Evolutionary conservation across 2,888 invertebrate genomes (phyloP).

Genomic region (Macrosoma leucophasiata): DNA sequence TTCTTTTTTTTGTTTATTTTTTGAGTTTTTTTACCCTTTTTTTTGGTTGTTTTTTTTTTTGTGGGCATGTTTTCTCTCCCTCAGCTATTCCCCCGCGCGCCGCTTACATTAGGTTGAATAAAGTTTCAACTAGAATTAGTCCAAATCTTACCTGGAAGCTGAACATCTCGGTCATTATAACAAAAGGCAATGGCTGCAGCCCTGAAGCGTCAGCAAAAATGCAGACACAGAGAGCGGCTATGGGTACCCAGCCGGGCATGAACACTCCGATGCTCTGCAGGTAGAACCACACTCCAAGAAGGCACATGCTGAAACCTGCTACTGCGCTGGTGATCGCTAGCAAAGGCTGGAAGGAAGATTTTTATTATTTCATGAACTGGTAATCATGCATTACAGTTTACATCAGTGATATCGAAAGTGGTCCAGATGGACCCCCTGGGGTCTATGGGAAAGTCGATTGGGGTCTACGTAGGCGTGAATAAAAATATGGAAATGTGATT

Average conservation of each 20-base stretch:
- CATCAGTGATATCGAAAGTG: too few species aligned
- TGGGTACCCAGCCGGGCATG: constrained; percentile 63
- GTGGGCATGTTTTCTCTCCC: too few species aligned
- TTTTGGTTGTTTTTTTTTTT: too few species aligned
- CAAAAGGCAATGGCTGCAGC: constrained; percentile 59
- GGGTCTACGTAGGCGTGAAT: too few species aligned
- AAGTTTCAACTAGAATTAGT: background rate
- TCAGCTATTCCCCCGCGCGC: background rate
- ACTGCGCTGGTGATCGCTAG: constrained; percentile 59
- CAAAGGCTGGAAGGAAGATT: constrained; percentile 58
- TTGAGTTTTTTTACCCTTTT: too few species aligned
- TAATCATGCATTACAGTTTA: too few species aligned
- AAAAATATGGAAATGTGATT: too few species aligned
- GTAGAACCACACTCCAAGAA: constrained; percentile 65
- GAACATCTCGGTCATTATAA: constrained; percentile 70
- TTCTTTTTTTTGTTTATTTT: too few species aligned
- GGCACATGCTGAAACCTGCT: constrained; percentile 60
- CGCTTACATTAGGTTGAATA: too few species aligned
- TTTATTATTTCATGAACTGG: too few species aligned
- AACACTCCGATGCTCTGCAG: constrained; percentile 39
- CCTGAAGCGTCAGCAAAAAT: constrained; percentile 65
- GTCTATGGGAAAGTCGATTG: too few species aligned
- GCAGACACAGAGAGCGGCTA: constrained; percentile 49
- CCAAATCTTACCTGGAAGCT: constrained; percentile 51
- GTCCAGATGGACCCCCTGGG: too few species aligned